Percentiles rank a stretch among this genome's conserved stretches.
Conservation (phyloP, 23 tunicate species). For the Trididemnum nubilum region DNA sequence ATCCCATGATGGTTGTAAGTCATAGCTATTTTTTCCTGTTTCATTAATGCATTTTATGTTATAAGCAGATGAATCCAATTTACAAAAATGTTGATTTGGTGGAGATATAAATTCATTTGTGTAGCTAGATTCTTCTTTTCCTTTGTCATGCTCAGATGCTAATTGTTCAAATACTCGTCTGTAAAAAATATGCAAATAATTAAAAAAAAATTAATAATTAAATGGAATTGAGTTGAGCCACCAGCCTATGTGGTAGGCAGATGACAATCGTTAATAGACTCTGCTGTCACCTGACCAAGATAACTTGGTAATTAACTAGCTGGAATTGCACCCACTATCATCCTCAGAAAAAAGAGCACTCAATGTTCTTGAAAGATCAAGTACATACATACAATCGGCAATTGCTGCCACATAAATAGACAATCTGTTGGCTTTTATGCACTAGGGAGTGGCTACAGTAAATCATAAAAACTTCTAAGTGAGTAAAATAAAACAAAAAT, state of each 20-base stretch:
- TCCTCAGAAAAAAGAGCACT: too few relatives aligned
- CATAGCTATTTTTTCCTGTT: neutral
- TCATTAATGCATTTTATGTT: slow-evolving; percentile 1
- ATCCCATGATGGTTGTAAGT: slow-evolving; percentile 73
- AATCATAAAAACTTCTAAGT: too few relatives aligned
- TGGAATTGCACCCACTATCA: too few relatives aligned
- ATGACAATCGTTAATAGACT: neutral
- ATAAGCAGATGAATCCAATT: neutral
- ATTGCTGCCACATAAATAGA: too few relatives aligned
- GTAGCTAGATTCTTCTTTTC: neutral
- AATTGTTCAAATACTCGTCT: slow-evolving; percentile 76
- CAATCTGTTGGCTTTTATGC: too few relatives aligned
- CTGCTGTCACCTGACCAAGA: neutral
- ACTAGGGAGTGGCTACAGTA: too few relatives aligned
- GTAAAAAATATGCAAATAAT: neutral
- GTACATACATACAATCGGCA: too few relatives aligned
- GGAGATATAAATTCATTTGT: neutral
- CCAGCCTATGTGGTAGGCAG: too few relatives aligned
- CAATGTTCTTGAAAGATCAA: too few relatives aligned
- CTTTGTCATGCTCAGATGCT: slow-evolving; percentile 64
- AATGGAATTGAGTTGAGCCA: too few relatives aligned
- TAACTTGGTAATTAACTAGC: neutral
- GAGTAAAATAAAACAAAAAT: too few relatives aligned
- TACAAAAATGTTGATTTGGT: neutral
- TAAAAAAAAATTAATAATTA: neutral